Conservation (phyloP, 2,888 invertebrate species). For the Carterocephalus palaemon region DNA sequence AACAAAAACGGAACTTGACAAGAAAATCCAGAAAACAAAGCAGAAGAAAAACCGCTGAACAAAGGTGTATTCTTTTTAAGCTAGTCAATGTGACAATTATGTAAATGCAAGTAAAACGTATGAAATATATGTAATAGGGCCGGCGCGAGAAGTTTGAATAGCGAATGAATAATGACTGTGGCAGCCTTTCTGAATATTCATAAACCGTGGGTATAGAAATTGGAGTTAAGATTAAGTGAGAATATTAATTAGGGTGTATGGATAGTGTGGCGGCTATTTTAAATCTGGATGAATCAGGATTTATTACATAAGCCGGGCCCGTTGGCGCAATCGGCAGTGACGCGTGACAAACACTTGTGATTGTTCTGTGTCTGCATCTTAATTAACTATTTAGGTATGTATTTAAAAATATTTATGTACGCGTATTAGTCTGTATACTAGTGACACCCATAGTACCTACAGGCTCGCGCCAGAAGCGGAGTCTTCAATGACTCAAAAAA, state of each 20-base stretch:
- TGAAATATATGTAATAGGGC: conserved; percentile 53
- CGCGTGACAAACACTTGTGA: no score
- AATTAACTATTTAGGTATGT: no score
- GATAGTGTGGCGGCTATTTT: conserved; percentile 9
- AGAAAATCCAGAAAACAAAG: conserved; percentile 6
- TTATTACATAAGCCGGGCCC: no score
- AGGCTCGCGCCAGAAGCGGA: no score
- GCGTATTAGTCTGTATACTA: no score
- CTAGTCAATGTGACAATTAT: conserved; percentile 47
- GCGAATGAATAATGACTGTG: conserved; percentile 38
- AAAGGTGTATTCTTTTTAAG: conserved; percentile 34
- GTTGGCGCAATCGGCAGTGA: no score
- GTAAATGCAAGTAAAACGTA: conserved; percentile 46
- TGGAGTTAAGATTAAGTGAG: conserved; percentile 32
- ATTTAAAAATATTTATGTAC: no score
- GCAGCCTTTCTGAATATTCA: conserved; percentile 42
- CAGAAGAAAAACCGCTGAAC: conserved; percentile 4
- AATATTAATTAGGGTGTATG: conserved; percentile 29
- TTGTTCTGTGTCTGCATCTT: no score
- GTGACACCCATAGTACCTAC: no score
- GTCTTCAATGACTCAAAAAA: no score
- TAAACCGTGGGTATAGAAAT: conserved; percentile 24
- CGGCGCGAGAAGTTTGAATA: conserved; percentile 31
- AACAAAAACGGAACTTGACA: conserved; percentile 13
- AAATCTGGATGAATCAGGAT: not conserved